Conservation (phyloP, 2,888 invertebrate species). For the Nudaria mundana region DNA sequence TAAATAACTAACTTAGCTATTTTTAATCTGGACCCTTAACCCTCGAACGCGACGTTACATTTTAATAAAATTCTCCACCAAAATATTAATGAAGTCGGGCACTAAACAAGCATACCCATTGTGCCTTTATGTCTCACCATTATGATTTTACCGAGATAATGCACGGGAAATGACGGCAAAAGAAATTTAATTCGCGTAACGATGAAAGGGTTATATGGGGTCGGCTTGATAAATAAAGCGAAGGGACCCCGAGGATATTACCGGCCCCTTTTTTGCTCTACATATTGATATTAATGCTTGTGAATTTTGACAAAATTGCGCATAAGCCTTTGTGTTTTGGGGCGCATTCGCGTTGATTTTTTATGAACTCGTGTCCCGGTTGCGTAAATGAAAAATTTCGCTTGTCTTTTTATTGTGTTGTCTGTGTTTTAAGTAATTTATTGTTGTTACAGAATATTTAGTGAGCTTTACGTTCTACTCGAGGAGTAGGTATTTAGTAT, state of each 20-base stretch:
- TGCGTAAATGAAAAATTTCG: constrained; percentile 36
- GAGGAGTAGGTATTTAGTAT: too few species aligned
- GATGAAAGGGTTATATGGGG: constrained; percentile 78
- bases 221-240: constrained; percentile 75
- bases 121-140: constrained; percentile 61
- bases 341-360: constrained; percentile 29
- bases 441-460: constrained; percentile 1
- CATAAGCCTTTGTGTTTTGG: constrained; percentile 37
- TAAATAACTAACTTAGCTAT: constrained; percentile 15
- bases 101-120: constrained; percentile 67
- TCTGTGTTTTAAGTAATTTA: constrained; percentile 1
- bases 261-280: constrained; percentile 71
- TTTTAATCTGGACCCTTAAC: constrained; percentile 45
- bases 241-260: constrained; percentile 71
- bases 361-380: constrained; percentile 26
- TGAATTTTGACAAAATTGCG: constrained; percentile 77
- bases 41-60: constrained; percentile 70
- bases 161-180: constrained; percentile 81
- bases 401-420: constrained; percentile 28
- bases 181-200: constrained; percentile 81
- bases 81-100: constrained; percentile 74
- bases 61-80: constrained; percentile 78
- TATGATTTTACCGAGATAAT: constrained; percentile 80
- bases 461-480: too few species aligned
- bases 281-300: constrained; percentile 80